Conservation (phyloP, 2,113 vertebrate genomes). For the Engraulis encrasicolus region DNA sequence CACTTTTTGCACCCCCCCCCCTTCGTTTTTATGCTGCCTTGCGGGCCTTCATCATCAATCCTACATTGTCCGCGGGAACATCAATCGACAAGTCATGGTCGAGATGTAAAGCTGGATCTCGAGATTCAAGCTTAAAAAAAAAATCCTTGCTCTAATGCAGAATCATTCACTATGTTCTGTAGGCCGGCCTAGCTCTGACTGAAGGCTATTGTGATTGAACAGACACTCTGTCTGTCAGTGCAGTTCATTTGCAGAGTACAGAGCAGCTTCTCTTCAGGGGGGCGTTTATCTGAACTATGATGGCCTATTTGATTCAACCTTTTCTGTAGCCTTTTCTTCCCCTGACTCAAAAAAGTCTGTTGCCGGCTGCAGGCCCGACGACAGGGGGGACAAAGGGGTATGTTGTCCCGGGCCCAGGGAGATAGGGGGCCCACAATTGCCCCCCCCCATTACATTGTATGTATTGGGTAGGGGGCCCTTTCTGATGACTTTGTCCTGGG, state of each 20-base stretch:
- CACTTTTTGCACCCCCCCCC: slow-evolving; percentile 45
- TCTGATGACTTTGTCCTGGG: too few species aligned
- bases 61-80: background rate
- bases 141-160: background rate
- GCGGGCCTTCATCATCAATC: background rate
- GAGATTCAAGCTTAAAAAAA: background rate
- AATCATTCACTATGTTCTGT: background rate
- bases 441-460: too few species aligned
- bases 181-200: background rate
- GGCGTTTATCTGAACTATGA: background rate
- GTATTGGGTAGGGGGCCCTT: too few species aligned
- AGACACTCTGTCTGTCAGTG: background rate
- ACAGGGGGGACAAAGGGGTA: too few species aligned
- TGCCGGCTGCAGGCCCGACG: too few species aligned
- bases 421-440: too few species aligned
- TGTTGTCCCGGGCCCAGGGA: too few species aligned
- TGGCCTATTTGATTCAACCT: background rate
- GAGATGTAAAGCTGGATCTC: slow-evolving; percentile 11
- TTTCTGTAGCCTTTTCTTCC: background rate
- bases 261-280: background rate
- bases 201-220: background rate
- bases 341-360: background rate
- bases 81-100: background rate
- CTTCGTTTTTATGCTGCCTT: background rate
- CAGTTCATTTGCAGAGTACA: background rate